These are phyloP conservation scores for Drosophila pseudoananassae DNA, from an alignment of 1,140 invertebrate species.

Conservation along the genomic window DNA sequence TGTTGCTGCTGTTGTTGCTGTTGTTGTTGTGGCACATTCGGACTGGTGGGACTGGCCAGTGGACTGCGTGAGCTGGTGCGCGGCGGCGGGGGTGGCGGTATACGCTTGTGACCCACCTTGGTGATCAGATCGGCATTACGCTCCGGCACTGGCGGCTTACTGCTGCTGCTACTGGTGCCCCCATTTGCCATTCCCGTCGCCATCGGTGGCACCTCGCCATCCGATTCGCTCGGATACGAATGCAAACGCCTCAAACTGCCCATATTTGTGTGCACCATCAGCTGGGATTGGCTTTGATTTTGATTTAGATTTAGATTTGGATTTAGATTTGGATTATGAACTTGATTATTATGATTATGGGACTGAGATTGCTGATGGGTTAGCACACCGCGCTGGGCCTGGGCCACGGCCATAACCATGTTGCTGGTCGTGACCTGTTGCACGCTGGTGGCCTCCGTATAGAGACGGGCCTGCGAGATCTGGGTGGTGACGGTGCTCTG, in stretches of 20 bases:
- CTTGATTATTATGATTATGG: constrained; percentile 1
- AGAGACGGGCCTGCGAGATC: constrained; percentile 82
- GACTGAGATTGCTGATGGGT: constrained; percentile 31
- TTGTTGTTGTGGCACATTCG: constrained; percentile 85
- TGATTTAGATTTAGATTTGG: neutral
- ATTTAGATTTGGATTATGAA: neutral
- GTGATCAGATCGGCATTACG: constrained; percentile 89
- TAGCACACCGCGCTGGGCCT: constrained; percentile 23
- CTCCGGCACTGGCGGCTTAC: constrained; percentile 91
- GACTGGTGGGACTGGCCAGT: constrained; percentile 90
- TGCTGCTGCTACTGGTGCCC: constrained; percentile 61
- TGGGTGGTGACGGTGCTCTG: constrained; percentile 84
- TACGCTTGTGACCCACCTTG: constrained; percentile 88
- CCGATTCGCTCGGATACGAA: constrained; percentile 90
- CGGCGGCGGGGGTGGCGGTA: constrained; percentile 94
- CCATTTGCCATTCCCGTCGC: constrained; percentile 4
- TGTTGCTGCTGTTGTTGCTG: constrained; percentile 25
- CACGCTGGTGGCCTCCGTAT: constrained; percentile 67
- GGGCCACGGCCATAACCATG: constrained; percentile 55
- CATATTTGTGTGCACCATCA: constrained; percentile 85
- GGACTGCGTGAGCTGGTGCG: constrained; percentile 92
- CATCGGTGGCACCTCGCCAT: constrained; percentile 88
- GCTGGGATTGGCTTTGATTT: constrained; percentile 33
- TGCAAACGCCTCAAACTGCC: constrained; percentile 88
- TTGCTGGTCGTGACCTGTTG: constrained; percentile 58